Conservation (phyloP, 1,140 invertebrate genomes). For the Macrocentrus cingulum region DNA sequence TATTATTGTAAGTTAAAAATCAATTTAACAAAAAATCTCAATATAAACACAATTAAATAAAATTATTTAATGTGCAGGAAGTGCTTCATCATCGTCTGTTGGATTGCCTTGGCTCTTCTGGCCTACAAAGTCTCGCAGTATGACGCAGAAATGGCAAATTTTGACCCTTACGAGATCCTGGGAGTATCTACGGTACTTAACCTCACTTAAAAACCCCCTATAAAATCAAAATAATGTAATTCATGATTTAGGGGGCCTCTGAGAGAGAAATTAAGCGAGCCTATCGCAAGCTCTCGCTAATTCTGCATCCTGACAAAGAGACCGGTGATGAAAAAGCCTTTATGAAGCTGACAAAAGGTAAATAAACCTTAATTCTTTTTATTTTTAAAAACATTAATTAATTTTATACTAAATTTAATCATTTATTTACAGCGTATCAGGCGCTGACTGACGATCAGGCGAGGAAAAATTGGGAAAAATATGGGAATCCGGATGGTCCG, state of each 20-base stretch:
- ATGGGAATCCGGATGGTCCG: slow-evolving; percentile 99
- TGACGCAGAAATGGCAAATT: slow-evolving; percentile 97
- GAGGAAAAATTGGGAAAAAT: slow-evolving; percentile 96
- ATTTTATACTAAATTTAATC: slow-evolving; percentile 48
- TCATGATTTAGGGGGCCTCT: slow-evolving; percentile 78
- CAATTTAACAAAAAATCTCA: slow-evolving; percentile 54
- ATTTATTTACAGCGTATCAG: slow-evolving; percentile 62
- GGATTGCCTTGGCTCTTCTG: slow-evolving; percentile 83
- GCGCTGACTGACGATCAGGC: slow-evolving; percentile 96
- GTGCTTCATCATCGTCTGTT: slow-evolving; percentile 77
- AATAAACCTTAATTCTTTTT: slow-evolving; percentile 48
- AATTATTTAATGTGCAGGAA: slow-evolving; percentile 60
- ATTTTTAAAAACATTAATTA: slow-evolving; percentile 48
- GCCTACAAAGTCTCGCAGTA: slow-evolving; percentile 97
- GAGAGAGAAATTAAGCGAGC: slow-evolving; percentile 91
- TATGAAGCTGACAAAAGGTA: slow-evolving; percentile 97
- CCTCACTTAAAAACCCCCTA: too few relatives aligned
- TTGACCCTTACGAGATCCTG: slow-evolving; percentile 98
- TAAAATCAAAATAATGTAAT: too few relatives aligned
- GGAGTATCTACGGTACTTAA: slow-evolving; percentile 76
- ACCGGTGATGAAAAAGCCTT: slow-evolving; percentile 97
- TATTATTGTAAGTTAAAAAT: slow-evolving; percentile 51
- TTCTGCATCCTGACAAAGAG: slow-evolving; percentile 96
- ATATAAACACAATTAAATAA: slow-evolving; percentile 42
- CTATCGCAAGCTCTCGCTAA: slow-evolving; percentile 89